Base-by-base conservation (phyloP, 1,140 invertebrate species). In the Drosophila tani region DNA sequence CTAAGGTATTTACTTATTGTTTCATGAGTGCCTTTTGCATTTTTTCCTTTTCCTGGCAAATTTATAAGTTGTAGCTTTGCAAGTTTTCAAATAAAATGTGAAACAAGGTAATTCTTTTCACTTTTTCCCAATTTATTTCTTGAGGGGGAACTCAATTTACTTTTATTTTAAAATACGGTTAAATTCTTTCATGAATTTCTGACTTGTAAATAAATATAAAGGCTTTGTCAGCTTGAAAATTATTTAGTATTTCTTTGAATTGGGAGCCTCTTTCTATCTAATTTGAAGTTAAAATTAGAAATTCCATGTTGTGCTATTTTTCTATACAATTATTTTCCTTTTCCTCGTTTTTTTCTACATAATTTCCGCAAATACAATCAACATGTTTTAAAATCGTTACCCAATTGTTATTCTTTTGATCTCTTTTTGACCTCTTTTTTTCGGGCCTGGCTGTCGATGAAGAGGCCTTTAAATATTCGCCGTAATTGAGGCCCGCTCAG, bases 371-470 rank as follows among this genome's bases (percentile, higher is more conserved):
- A 62, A 64, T 35, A 19, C 41, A 19, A 47, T 49, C 21, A 67
- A 63, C 14, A 66, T 27, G 40, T 29, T 62, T 63, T 49, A 11
- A 46, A 46, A 11, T 19, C 15, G 5, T n/a, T 62, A 29, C 11
- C 32, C 6, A 62, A 47, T 63, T 21, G 24, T 40, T 67, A 47
- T 70, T 47, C 29, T 17, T 46, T 70, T 68, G 63, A 68, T 68
- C 9, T 38, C 35, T 11, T 14, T 5, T 29, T 53, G 63, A 70
- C 67, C 67, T 55, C n/a, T 7, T 43, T 67, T 43, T 43, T 67
- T 55, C 7, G 11, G 11, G 8, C 29, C 47, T n/a, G 5, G 5
- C 41, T 41, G 17, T n/a, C 17, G 55, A 29, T 21, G 51, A 55
- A 21, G 17, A 55, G 55, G 53, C 27, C 21, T 24, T 27, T 68